Evolutionary conservation across 2,113 vertebrate genomes (phyloP), one percentile per base, ranked within the genome.

Genomic region (Nyctereutes procyonoides): DNA sequence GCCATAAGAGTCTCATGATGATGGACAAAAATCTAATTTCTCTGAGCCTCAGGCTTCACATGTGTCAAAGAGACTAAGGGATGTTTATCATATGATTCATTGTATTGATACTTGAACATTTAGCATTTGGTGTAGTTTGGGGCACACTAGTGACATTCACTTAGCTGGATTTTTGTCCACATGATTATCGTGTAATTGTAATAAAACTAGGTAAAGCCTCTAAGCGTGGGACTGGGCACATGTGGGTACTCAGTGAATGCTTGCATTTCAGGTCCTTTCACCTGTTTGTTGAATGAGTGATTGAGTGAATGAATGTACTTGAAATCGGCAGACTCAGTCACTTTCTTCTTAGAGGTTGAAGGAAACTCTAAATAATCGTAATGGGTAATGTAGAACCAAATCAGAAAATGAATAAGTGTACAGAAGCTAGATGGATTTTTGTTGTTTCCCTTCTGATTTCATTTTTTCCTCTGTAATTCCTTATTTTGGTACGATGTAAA

Each of bases 401-500:
- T 91, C 71, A 88, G 74, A 85, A 92, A 63, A 92, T 8, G 43
- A 76, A 58, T 32, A 10, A 88, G 12, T 30, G 3, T 80, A 9
- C 67, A 43, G 65, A 92, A 92, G 15, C 48, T 32, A 71, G 55
- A 12, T 89, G 38, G 48, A 56, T 69, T 88, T 94, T 60, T 76
- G 26, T 82, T 84, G 65, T 73, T 96, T 96, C 15, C 15, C 30
- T 65, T 79, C 80, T 71, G 76, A 48, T 67, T 77, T 28, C 13
- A 38, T 96, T 98, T 97, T 93, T 90, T 60, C n/a, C 15, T 43
- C 71, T 97, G 28, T 16, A 92, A 95, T 93, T 97, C 95, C 62
- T 69, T 85, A 93, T 96, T 93, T 97, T 96, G 90, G 83, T 93
- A 95, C 96, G 89, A 97, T 85, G 76, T 90, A 51, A 86, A 84